Evolutionary conservation across 2,797 vertebrate species (phyloP), one percentile per base, ranked within the genome.

Genomic region (Orestias chungarensis): DNA sequence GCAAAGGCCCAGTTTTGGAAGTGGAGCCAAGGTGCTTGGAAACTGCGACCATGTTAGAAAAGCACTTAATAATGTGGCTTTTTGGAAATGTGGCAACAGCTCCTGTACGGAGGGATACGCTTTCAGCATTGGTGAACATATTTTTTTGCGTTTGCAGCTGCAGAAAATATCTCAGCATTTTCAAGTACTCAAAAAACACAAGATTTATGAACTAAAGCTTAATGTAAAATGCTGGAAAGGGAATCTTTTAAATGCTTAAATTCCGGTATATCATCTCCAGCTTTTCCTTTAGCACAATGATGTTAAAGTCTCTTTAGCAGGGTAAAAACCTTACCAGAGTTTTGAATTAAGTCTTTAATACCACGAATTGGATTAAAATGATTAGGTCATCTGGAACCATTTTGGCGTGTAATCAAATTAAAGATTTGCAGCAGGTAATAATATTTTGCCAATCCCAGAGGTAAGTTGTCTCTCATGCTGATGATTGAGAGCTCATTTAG

Each of bases 11-110:
- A 85, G 85, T 84, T 90, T 87, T 74, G 78, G 89, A 91, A 89
- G 89, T 70, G 65, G 88, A 84, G 89, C 93, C 90, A 93, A 93
- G 88, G 88, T 82, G 92, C 91, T 92, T 94, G 93, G 94, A 94
- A 94, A 94, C 93, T 90, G 89, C 88, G 81, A 91, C 88, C 89
- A 92, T 92, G 92, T 94, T 94, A 93, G 88, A 92, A 93, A 93
- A 93, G 88, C 91, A 91, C 92, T 94, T 89, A 92, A 93, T 94
- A 93, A 94, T 87, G 91, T 88, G 88, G 84, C 83, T 91, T 92
- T 93, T 89, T 87, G 82, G 82, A 90, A 86, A 92, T 89, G 90
- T 93, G 91, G 91, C 86, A 89, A 91, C 91, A 93, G 93, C 90
- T 93, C 85, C 88, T 86, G 91, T 90, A 88, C 18, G 68, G 85